phyloP scores from a whole-genome alignment of 1,140 invertebrate genomes.

The Drosophila pseudoobscura region DNA sequence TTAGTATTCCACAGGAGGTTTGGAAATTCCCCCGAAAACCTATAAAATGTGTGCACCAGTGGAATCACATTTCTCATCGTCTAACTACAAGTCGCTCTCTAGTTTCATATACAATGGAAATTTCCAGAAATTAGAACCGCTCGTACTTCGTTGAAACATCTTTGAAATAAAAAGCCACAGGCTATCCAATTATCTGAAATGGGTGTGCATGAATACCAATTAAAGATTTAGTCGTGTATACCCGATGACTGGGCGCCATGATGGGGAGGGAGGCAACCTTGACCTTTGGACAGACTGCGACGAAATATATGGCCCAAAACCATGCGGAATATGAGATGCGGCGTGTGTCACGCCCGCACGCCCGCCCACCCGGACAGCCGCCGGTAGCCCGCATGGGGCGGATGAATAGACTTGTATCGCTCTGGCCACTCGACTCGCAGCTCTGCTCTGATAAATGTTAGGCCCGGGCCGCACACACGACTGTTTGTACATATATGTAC shows the following conservation, averaged over 20 bases:
- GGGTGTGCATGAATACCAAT: not conserved
- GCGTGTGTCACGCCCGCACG: slow-evolving; percentile 17
- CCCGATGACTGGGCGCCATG: slow-evolving; percentile 3
- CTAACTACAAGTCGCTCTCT: not conserved
- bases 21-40: too few species aligned
- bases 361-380: too few species aligned
- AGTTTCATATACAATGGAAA: not conserved
- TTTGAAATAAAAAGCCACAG: not conserved
- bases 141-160: not conserved
- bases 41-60: too few species aligned
- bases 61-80: too few species aligned
- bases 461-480: not conserved
- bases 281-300: slow-evolving; percentile 39
- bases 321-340: slow-evolving; percentile 28
- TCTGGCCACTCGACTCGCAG: too few species aligned
- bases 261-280: slow-evolving; percentile 16
- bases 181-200: not conserved
- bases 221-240: not conserved
- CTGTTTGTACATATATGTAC: not conserved
- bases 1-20: too few species aligned
- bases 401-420: too few species aligned
- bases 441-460: too few species aligned
- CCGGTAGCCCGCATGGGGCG: too few species aligned
- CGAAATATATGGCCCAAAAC: slow-evolving; percentile 43
- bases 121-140: too few species aligned